Evolutionary conservation across 1,140 invertebrate genomes (phyloP).

Genomic region (Anadara kagoshimensis): DNA sequence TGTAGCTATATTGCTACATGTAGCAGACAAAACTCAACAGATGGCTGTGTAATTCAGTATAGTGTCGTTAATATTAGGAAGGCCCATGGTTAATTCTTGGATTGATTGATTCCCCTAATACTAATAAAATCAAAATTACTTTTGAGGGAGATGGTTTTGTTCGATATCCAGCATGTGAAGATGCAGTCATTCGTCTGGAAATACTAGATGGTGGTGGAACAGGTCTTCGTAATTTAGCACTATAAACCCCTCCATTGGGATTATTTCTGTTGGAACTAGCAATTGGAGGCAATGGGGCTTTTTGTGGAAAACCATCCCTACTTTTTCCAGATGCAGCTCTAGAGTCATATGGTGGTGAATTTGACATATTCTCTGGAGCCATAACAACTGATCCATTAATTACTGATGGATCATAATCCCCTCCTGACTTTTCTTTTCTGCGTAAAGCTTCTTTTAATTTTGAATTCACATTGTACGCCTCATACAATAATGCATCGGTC

Average conservation of each 20-base stretch:
- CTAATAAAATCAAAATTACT: too few species aligned
- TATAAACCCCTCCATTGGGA: constrained; percentile 26
- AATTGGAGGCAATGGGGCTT: constrained; percentile 36
- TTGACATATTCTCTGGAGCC: constrained; percentile 15
- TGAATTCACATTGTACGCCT: constrained; percentile 60
- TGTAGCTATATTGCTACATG: too few species aligned
- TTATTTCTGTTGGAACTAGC: constrained; percentile 10
- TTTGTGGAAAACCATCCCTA: constrained; percentile 2
- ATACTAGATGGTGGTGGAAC: constrained; percentile 9
- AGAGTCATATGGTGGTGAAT: constrained; percentile 1
- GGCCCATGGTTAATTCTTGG: too few species aligned
- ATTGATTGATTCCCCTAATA: too few species aligned
- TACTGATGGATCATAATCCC: constrained; percentile 11
- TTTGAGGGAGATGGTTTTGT: too few species aligned
- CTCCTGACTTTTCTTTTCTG: constrained; percentile 42
- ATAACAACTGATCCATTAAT: constrained; percentile 27
- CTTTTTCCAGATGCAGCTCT: constrained; percentile 11
- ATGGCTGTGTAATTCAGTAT: too few species aligned
- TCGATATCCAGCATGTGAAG: too few species aligned
- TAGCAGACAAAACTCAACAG: too few species aligned
- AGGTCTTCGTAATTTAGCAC: constrained; percentile 29
- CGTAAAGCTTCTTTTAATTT: constrained; percentile 56
- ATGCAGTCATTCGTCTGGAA: too few species aligned
- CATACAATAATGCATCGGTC: constrained; percentile 54
- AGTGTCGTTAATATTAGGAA: too few species aligned